A percentile compares a stretch with the other conserved stretches of the same genome.
Conservation (phyloP, 2,113 vertebrate species). For the Lepisosteus osseus region DNA sequence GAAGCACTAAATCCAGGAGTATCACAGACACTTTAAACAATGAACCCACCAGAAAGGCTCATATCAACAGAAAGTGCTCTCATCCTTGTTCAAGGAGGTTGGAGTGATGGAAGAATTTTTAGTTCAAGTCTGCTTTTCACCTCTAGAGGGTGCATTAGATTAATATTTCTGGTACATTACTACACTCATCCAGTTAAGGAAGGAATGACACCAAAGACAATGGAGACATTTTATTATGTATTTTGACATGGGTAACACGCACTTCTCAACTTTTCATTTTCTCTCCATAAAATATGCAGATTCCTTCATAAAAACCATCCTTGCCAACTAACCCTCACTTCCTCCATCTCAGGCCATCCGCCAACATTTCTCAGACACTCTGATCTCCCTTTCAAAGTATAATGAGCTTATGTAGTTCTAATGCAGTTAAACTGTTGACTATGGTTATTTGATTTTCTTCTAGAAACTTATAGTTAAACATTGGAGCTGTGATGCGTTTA, state of each 20-base stretch:
- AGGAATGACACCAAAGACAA: slow-evolving; percentile 2
- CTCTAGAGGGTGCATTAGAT: too few relatives aligned
- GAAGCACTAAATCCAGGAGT: too few relatives aligned
- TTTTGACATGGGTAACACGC: slow-evolving; percentile 8
- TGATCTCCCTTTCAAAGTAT: slow-evolving; percentile 29
- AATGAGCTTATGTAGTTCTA: slow-evolving; percentile 2
- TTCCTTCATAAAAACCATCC: slow-evolving; percentile 33
- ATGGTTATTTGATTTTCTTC: not conserved
- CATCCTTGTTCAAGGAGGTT: too few relatives aligned
- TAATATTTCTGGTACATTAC: too few relatives aligned
- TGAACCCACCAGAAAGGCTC: too few relatives aligned
- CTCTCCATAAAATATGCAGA: slow-evolving; percentile 51
- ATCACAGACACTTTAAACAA: too few relatives aligned
- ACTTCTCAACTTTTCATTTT: slow-evolving; percentile 38
- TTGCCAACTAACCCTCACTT: not conserved
- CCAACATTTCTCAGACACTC: slow-evolving; percentile 48
- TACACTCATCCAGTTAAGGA: not conserved
- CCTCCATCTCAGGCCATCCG: slow-evolving; percentile 28
- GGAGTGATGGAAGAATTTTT: too few relatives aligned
- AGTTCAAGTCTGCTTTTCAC: too few relatives aligned
- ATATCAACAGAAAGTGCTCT: too few relatives aligned
- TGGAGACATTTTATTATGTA: slow-evolving; percentile 29
- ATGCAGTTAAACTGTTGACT: slow-evolving; percentile 4
- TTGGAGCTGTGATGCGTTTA: slow-evolving; percentile 43
- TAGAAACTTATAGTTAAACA: not conserved